Evolutionary conservation across 2,888 invertebrate genomes (phyloP), one percentile per base, ranked within the genome.

Genomic region (Ectobius pallidus): DNA sequence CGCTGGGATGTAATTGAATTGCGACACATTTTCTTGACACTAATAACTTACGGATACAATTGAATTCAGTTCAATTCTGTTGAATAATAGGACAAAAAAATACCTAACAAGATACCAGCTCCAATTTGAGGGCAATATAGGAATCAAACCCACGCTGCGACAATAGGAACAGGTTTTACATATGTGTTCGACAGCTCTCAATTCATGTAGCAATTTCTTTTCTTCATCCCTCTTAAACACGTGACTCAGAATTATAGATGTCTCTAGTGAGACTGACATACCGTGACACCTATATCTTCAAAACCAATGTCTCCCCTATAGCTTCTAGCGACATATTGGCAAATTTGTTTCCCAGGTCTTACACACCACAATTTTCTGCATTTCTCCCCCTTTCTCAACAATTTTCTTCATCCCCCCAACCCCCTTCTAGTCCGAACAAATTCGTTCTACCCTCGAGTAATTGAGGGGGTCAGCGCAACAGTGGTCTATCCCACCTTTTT

Each of bases 301-400:
- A 44, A 18, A n/a, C 44, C 14, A 1, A 46, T n/a, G n/a, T n/a
- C n/a, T n/a, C n/a, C n/a, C n/a, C n/a, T n/a, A n/a, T n/a, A n/a
- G n/a, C n/a, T n/a, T n/a, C n/a, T n/a, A n/a, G 34, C 63, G 39
- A 63, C 42, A 63, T 22, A 63, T 63, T 63, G 42, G 16, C 39
- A 11, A 42, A 63, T 63, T 22, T 63, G 63, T 42, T 42, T 25
- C 42, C 63, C 20, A 22, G 18, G 18, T n/a, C 25, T 34, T 18
- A 32, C 32, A 34, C 16, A 20, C 62, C 34, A 18, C 32, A 18
- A 62, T 32, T 34, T n/a, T n/a, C n/a, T n/a, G n/a, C n/a, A n/a
- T n/a, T n/a, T n/a, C n/a, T n/a, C n/a, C 30, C 32, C 30, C 61
- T 30, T n/a, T 18, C 32, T 32, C 3, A 30, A 62, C 3, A 34